phyloP scores from a whole-genome alignment of 2,888 invertebrate species.

The Cantharis flavilabris region DNA sequence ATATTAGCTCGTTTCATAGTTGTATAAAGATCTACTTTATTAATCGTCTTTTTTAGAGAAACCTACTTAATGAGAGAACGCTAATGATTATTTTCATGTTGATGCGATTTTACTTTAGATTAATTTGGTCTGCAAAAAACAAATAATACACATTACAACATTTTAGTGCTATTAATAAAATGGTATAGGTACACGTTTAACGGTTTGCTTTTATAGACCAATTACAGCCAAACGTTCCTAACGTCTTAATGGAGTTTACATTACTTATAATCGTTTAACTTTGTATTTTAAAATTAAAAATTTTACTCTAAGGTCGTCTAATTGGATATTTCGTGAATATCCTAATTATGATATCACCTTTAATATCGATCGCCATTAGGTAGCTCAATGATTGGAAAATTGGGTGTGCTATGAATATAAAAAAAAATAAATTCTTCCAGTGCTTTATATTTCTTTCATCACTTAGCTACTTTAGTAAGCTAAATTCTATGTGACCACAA shows the following conservation, averaged over 20 bases:
- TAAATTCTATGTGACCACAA: neutral
- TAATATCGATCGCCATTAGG: conserved; percentile 10
- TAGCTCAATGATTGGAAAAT: conserved; percentile 22
- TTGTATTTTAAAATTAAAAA: neutral
- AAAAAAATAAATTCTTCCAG: neutral
- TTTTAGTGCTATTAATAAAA: neutral
- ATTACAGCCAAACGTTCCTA: neutral
- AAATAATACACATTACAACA: neutral
- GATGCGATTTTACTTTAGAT: neutral
- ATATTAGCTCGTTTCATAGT: neutral
- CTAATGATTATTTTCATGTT: neutral
- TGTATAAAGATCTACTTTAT: neutral
- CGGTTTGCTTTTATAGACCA: neutral
- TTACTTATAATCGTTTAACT: neutral
- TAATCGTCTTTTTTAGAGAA: neutral
- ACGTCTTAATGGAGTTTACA: neutral
- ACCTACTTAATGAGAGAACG: neutral
- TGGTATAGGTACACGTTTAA: neutral
- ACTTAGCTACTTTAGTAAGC: neutral
- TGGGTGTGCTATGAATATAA: conserved; percentile 11
- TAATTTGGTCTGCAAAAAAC: neutral
- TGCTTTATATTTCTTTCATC: neutral
- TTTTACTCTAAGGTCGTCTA: neutral
- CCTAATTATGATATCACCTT: conserved; percentile 13
- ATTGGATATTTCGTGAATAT: neutral